phyloP scores from a whole-genome alignment of 2,888 invertebrate species.

The Hemicrepidius hirtus region DNA sequence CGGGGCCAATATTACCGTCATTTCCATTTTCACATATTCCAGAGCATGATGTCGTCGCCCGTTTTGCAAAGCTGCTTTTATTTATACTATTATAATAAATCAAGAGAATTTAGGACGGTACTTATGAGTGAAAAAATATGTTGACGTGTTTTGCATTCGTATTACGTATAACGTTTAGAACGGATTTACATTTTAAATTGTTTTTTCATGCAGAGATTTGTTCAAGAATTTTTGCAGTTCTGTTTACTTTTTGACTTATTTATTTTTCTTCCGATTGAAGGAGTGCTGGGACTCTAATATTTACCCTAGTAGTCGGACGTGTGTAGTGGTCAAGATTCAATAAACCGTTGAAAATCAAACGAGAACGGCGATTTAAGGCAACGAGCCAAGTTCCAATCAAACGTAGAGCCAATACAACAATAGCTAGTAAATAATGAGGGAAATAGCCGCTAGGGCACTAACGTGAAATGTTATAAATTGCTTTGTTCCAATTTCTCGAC shows the following conservation, averaged over 20 bases:
- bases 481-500: conserved; percentile 1
- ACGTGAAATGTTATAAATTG: conserved; percentile 22
- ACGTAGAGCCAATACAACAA: conserved; percentile 35
- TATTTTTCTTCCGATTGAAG: conserved; percentile 37
- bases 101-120: conserved; percentile 47
- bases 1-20: conserved; percentile 42
- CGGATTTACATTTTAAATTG: conserved; percentile 52
- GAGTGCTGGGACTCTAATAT: conserved; percentile 39
- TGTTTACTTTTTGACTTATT: conserved; percentile 12
- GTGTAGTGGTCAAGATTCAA: conserved; percentile 45
- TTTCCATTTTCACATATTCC: conserved; percentile 50
- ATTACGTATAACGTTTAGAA: conserved; percentile 49
- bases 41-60: conserved; percentile 38
- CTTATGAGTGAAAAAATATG: conserved; percentile 53
- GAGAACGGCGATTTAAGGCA: conserved; percentile 43
- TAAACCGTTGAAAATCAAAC: conserved; percentile 46
- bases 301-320: conserved; percentile 42
- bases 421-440: conserved; percentile 48
- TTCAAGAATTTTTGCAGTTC: conserved; percentile 36
- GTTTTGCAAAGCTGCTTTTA: conserved; percentile 45
- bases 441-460: conserved; percentile 30
- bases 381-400: conserved; percentile 50
- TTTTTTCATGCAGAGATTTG: conserved; percentile 47
- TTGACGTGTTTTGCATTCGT: conserved; percentile 53
- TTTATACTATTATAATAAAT: conserved; percentile 54